A percentile compares a stretch with the other conserved stretches of the same genome.
Conservation (phyloP, 2,888 invertebrate genomes). For the Glyphotaelius pellucidus region DNA sequence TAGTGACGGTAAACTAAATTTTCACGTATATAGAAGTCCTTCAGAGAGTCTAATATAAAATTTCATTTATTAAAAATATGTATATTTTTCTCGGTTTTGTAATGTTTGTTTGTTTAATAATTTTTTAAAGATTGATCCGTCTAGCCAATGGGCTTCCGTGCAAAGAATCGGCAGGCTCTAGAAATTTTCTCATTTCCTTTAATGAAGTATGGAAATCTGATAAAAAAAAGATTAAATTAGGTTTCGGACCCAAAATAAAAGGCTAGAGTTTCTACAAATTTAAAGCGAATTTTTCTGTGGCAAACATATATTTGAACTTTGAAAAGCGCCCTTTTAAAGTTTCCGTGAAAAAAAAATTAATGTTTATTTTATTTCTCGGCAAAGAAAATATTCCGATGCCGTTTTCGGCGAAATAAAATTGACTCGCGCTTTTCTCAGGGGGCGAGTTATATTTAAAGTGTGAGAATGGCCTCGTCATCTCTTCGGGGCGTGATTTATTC, state of each 20-base stretch:
- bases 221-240: not conserved
- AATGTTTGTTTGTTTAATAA: not conserved
- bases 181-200: not conserved
- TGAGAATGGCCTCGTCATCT: conserved; percentile 46
- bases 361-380: conserved; percentile 10
- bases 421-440: conserved; percentile 32
- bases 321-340: not conserved
- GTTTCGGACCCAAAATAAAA: not conserved
- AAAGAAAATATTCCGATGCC: conserved; percentile 6
- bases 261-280: not conserved
- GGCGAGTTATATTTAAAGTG: conserved; percentile 47
- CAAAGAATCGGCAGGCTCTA: not conserved
- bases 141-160: not conserved
- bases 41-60: too few species aligned
- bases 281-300: not conserved
- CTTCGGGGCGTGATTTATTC: conserved; percentile 48
- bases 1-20: too few species aligned
- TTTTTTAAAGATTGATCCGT: not conserved
- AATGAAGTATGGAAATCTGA: not conserved
- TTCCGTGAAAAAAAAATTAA: not conserved
- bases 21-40: too few species aligned
- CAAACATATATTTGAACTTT: not conserved
- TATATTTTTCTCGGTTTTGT: too few species aligned
- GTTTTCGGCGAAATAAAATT: conserved; percentile 20
- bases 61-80: too few species aligned